These are phyloP conservation scores for Ditylenchus dipsaci DNA, from an alignment of 1,140 invertebrate species.

Conservation along the genomic window DNA sequence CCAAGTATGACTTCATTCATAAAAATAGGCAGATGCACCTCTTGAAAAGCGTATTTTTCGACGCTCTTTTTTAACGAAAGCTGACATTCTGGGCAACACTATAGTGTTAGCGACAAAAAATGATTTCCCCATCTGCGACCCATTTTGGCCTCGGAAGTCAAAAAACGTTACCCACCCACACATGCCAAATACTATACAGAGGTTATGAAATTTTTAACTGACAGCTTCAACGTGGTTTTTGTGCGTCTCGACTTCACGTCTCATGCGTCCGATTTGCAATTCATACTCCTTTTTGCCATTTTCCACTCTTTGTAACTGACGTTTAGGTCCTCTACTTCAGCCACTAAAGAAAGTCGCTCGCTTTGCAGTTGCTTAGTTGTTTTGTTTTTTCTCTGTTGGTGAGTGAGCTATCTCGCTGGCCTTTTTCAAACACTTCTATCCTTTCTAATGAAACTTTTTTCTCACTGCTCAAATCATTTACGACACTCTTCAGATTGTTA, in stretches of 20 bases:
- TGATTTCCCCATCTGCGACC: too few species aligned
- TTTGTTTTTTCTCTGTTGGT: neutral
- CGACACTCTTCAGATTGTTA: neutral
- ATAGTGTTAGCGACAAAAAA: too few species aligned
- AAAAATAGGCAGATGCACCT: too few species aligned
- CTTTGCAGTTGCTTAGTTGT: constrained; percentile 3
- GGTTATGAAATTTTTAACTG: too few species aligned
- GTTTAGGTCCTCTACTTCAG: constrained; percentile 1
- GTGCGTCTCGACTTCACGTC: constrained; percentile 1
- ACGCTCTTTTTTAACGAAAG: neutral
- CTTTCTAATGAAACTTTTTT: neutral
- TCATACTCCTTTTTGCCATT: constrained; percentile 1
- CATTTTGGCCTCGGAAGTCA: too few species aligned
- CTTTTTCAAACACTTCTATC: neutral
- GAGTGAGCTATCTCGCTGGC: neutral
- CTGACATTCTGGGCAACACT: too few species aligned
- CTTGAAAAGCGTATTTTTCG: too few species aligned
- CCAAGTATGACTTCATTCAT: too few species aligned
- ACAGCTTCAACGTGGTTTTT: constrained; percentile 21
- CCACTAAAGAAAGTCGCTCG: neutral
- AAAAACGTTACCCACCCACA: too few species aligned
- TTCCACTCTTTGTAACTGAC: constrained; percentile 1
- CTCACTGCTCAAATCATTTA: neutral
- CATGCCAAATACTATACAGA: too few species aligned
- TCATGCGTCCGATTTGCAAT: neutral